Conservation (phyloP, 2,797 vertebrate species). For the Ctenosaura bakeri region DNA sequence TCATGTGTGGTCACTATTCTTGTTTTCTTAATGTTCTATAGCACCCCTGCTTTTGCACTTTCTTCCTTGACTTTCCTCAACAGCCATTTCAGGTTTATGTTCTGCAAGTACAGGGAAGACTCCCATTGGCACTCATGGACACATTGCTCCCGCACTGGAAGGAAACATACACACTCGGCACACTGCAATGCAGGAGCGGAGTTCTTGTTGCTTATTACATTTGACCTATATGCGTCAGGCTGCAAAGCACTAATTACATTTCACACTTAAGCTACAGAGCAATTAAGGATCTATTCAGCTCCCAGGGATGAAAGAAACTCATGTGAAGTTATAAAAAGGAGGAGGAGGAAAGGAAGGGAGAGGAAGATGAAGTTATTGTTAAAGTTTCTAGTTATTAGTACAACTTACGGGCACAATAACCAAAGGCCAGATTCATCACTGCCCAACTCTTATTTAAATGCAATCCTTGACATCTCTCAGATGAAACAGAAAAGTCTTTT, state of each 20-base stretch:
- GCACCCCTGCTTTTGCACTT: not conserved
- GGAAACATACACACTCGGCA: not conserved
- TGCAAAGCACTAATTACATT: conserved; percentile 43
- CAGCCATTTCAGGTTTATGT: no score
- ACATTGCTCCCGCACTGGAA: not conserved
- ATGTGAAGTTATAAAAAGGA: not conserved
- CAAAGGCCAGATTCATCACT: not conserved
- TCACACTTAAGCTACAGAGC: conserved; percentile 36
- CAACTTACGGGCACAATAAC: not conserved
- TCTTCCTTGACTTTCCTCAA: not conserved
- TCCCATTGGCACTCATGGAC: not conserved
- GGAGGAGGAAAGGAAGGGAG: not conserved
- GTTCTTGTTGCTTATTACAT: conserved; percentile 31
- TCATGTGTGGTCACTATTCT: no score
- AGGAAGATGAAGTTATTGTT: not conserved
- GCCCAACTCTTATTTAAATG: not conserved
- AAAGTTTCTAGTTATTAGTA: not conserved
- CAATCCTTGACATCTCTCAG: not conserved
- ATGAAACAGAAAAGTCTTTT: not conserved
- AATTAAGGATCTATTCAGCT: conserved; percentile 42
- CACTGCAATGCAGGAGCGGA: not conserved
- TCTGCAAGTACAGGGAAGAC: no score
- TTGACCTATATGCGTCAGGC: conserved; percentile 27
- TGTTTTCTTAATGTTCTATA: no score
- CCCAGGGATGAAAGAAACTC: conserved; percentile 35